These are phyloP conservation scores for Hylaea fasciaria DNA, from an alignment of 2,888 invertebrate genomes.

Conservation along the genomic window DNA sequence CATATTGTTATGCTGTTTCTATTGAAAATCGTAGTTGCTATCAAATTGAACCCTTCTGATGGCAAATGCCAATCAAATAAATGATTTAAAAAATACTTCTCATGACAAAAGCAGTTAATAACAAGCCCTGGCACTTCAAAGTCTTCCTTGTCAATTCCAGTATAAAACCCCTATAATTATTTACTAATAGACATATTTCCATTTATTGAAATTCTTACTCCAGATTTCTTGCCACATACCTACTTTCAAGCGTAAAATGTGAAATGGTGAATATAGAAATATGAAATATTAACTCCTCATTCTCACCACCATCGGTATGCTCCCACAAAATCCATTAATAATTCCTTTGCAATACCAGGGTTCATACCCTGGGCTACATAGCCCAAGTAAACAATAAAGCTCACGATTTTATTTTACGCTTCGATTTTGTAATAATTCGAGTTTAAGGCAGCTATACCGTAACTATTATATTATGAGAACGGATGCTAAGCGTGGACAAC, in stretches of 20 bases:
- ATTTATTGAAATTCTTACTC: conserved; percentile 1
- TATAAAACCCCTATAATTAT: conserved; percentile 1
- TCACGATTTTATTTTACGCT: conserved; percentile 59
- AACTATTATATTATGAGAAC: conserved; percentile 65
- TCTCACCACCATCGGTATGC: conserved; percentile 42
- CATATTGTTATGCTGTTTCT: too few species aligned
- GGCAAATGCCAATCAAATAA: neutral
- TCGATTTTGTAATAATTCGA: conserved; percentile 70
- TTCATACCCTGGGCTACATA: too few species aligned
- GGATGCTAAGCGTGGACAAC: conserved; percentile 76
- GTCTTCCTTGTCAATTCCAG: neutral
- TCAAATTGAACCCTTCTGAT: neutral
- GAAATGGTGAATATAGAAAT: conserved; percentile 34
- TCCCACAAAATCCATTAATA: conserved; percentile 54
- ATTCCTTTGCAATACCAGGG: conserved; percentile 44
- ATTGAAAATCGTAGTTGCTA: too few species aligned
- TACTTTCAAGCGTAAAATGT: neutral
- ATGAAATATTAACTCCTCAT: conserved; percentile 31
- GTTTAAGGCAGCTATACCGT: conserved; percentile 60
- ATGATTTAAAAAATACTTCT: neutral
- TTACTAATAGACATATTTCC: conserved; percentile 1
- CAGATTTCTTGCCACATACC: conserved; percentile 7
- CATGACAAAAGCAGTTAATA: neutral
- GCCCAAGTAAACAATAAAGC: conserved; percentile 51
- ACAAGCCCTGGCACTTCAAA: neutral